Percentiles rank a stretch among this genome's conserved stretches.
Conservation (phyloP, 2,113 vertebrate species). For the Dolichotis patagonum region DNA sequence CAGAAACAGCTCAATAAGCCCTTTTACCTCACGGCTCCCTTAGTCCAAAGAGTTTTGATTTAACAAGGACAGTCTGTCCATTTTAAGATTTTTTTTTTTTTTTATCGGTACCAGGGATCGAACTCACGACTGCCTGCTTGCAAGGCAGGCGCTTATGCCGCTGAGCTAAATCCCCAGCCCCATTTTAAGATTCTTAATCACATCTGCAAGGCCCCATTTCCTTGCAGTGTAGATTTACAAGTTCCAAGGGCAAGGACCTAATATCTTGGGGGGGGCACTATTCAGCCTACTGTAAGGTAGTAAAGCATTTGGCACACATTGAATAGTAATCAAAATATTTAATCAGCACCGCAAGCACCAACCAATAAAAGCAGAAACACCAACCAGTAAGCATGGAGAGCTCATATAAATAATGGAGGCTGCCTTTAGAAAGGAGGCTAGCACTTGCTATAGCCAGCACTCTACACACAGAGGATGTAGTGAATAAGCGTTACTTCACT, state of each 20-base stretch:
- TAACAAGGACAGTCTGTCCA: neutral
- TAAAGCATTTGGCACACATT: neutral
- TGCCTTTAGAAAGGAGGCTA: neutral
- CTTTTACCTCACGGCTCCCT: neutral
- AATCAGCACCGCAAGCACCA: neutral
- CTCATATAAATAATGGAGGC: neutral
- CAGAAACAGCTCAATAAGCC: neutral
- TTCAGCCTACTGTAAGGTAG: neutral
- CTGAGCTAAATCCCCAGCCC: too few species aligned
- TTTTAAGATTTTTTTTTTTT: neutral
- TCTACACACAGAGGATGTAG: neutral
- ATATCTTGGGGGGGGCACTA: neutral
- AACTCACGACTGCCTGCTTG: too few species aligned
- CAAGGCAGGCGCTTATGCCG: too few species aligned
- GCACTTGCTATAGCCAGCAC: neutral
- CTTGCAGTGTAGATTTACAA: neutral
- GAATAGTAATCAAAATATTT: neutral
- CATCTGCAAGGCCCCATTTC: neutral
- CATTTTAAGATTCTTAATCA: neutral
- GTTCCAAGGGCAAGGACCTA: neutral
- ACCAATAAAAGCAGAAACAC: neutral
- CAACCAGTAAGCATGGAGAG: neutral
- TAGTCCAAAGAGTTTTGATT: neutral
- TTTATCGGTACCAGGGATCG: too few species aligned
- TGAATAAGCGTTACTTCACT: neutral